A percentile compares a stretch with the other conserved stretches of the same genome.
Evolutionary conservation across 2,888 invertebrate genomes (phyloP).

Genomic region (Andrena bucephala): DNA sequence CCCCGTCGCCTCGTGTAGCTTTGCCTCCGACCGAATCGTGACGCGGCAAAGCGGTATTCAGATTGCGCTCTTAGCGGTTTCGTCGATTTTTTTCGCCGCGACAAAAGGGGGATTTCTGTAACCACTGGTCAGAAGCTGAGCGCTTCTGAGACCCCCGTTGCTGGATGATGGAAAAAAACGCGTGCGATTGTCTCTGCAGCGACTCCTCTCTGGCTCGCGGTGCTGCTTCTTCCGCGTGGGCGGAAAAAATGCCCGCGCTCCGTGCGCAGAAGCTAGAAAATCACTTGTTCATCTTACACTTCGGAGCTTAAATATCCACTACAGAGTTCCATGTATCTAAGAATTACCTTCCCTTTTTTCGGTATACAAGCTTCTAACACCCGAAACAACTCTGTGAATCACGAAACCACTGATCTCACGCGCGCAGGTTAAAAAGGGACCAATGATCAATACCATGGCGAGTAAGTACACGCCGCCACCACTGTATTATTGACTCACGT

Average conservation of each 20-base stretch:
- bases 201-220: neutral
- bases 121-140: constrained; percentile 80
- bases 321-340: too few relatives aligned
- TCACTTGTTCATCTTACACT: too few relatives aligned
- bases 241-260: neutral
- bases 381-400: too few relatives aligned
- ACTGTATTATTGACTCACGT: constrained; percentile 12
- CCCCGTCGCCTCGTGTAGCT: constrained; percentile 79
- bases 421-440: neutral
- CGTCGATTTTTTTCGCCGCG: constrained; percentile 79
- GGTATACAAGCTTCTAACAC: too few relatives aligned
- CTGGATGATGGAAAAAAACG: constrained; percentile 46
- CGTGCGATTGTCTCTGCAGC: constrained; percentile 31
- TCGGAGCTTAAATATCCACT: too few relatives aligned
- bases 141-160: constrained; percentile 31
- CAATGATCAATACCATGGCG: neutral
- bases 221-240: neutral
- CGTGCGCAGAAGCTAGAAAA: too few relatives aligned
- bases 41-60: constrained; percentile 84
- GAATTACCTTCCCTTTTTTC: too few relatives aligned
- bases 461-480: too few relatives aligned
- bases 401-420: too few relatives aligned
- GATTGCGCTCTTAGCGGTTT: constrained; percentile 85
- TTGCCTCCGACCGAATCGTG: constrained; percentile 81
- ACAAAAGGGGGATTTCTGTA: constrained; percentile 80